Conservation (phyloP, 1,140 invertebrate species). For the Trichonephila inaurata region DNA sequence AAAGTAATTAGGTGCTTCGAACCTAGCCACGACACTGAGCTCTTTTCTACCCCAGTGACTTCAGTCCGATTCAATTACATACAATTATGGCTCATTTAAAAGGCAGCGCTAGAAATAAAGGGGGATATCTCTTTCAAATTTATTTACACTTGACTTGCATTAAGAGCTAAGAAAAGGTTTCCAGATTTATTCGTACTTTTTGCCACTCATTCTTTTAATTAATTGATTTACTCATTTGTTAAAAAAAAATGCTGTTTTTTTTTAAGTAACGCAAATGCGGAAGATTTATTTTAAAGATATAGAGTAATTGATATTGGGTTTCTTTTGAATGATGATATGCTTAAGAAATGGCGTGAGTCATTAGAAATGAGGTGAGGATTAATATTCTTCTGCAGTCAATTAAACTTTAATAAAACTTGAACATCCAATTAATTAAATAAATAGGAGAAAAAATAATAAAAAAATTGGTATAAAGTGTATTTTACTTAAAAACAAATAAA, state of each 20-base stretch:
- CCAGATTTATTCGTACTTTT: background rate
- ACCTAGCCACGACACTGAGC: slow-evolving; percentile 8
- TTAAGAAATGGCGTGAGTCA: background rate
- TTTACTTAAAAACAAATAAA: too few relatives aligned
- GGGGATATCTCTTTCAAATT: slow-evolving; percentile 32
- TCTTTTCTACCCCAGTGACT: background rate
- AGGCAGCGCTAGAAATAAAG: background rate
- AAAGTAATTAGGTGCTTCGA: slow-evolving; percentile 35
- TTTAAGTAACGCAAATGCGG: background rate
- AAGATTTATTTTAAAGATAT: background rate
- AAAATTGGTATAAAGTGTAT: too few relatives aligned
- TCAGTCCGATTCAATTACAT: slow-evolving; percentile 46
- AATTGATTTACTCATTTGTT: background rate
- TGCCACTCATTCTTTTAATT: background rate
- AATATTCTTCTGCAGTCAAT: too few relatives aligned
- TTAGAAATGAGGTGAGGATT: too few relatives aligned
- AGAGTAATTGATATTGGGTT: background rate
- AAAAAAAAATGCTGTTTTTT: background rate
- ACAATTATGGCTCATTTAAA: slow-evolving; percentile 47
- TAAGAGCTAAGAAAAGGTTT: background rate
- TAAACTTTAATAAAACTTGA: too few relatives aligned
- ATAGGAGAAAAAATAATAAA: too few relatives aligned
- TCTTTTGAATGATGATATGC: background rate
- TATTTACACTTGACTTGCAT: slow-evolving; percentile 34
- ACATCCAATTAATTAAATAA: too few relatives aligned